phyloP scores from a whole-genome alignment of 1,140 invertebrate genomes.

The Bombus confusus region DNA sequence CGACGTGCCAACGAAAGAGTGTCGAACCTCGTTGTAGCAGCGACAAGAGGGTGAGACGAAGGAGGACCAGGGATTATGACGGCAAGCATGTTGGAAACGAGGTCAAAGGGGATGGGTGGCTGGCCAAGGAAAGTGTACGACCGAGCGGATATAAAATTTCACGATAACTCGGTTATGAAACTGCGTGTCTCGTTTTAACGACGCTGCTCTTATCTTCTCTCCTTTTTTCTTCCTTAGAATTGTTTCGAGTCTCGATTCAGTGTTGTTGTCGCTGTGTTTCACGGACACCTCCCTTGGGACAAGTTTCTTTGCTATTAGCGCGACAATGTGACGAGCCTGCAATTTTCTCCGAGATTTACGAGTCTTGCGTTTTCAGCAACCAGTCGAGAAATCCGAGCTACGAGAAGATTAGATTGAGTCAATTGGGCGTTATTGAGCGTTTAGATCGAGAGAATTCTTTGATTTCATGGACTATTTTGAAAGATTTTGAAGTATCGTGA shows the following conservation, averaged over 20 bases:
- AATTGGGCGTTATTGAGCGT: not conserved
- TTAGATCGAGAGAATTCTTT: not conserved
- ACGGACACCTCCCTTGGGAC: not conserved
- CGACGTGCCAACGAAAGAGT: slow-evolving; percentile 40
- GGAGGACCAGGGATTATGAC: slow-evolving; percentile 51
- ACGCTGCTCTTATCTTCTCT: too few species aligned
- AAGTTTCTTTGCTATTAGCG: not conserved
- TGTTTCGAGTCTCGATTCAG: not conserved
- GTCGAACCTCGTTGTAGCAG: slow-evolving; percentile 39
- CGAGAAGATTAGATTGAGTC: not conserved
- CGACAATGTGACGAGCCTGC: not conserved
- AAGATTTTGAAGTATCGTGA: not conserved
- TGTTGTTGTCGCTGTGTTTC: not conserved
- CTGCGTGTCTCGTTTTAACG: slow-evolving; percentile 42
- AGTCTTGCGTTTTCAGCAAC: not conserved
- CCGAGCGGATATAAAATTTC: slow-evolving; percentile 64
- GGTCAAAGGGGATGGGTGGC: slow-evolving; percentile 58
- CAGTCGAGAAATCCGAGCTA: not conserved
- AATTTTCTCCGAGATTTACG: not conserved
- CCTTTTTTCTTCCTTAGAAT: not conserved
- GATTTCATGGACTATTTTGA: not conserved
- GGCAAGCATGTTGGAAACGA: slow-evolving; percentile 63
- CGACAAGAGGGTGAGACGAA: not conserved
- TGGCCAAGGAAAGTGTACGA: slow-evolving; percentile 48
- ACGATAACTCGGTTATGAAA: slow-evolving; percentile 64